phyloP scores from a whole-genome alignment of 53 echinoderm and acorn worm genomes.

The Echinarachnius parma region DNA sequence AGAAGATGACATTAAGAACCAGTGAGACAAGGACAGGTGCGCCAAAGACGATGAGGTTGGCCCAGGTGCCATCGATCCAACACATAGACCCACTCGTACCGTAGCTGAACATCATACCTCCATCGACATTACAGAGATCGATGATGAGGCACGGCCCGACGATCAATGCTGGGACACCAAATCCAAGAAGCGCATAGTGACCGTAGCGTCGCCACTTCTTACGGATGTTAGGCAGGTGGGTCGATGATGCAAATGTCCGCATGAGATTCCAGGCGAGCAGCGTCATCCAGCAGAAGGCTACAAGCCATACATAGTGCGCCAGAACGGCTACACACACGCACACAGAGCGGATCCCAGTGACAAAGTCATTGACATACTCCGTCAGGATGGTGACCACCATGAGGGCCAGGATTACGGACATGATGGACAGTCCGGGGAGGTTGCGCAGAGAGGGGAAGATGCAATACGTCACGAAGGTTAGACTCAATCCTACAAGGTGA shows the following conservation, averaged over 20 bases:
- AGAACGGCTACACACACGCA: background rate
- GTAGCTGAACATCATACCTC: background rate
- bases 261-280: constrained; percentile 11
- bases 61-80: constrained; percentile 18
- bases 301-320: background rate
- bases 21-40: background rate
- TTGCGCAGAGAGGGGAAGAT: background rate
- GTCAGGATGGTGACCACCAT: background rate
- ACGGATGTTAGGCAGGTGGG: too few species aligned
- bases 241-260: background rate
- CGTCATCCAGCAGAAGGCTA: constrained; percentile 11
- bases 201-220: background rate
- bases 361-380: constrained; percentile 7
- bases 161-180: background rate
- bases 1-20: constrained; percentile 5
- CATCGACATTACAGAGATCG: constrained; percentile 11
- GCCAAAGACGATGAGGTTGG: background rate
- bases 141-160: constrained; percentile 3
- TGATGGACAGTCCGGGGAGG: constrained; percentile 9
- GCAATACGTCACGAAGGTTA: constrained; percentile 17
- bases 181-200: background rate
- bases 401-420: constrained; percentile 2
- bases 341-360: background rate
- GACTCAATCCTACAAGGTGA: background rate
- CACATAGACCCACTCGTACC: background rate